These are phyloP conservation scores for Camponotus vicinus DNA, from an alignment of 1,140 invertebrate genomes.

Conservation along the genomic window DNA sequence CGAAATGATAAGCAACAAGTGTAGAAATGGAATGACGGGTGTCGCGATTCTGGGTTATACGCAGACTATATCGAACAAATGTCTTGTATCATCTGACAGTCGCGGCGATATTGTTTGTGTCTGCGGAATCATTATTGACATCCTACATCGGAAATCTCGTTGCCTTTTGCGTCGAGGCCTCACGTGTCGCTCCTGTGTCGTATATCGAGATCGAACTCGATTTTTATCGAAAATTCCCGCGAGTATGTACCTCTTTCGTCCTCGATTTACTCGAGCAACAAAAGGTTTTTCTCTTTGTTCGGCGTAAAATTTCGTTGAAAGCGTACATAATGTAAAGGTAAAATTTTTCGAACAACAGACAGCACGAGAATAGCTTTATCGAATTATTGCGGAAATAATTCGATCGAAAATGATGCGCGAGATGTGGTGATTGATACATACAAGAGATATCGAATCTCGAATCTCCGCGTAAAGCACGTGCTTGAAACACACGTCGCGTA, in stretches of 20 bases:
- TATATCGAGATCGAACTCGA: conserved; percentile 38
- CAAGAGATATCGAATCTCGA: neutral
- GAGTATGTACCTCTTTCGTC: neutral
- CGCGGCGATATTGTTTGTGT: conserved; percentile 59
- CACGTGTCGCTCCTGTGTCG: neutral
- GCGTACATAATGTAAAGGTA: neutral
- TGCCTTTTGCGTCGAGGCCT: conserved; percentile 48
- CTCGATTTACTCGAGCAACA: conserved; percentile 27
- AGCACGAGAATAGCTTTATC: neutral
- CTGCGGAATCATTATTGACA: conserved; percentile 52
- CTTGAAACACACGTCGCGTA: conserved; percentile 7
- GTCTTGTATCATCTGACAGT: conserved; percentile 46
- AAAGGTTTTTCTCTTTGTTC: neutral
- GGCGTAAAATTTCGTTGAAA: conserved; percentile 15
- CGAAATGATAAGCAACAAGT: conserved; percentile 33
- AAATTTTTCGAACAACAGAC: neutral
- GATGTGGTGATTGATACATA: no score
- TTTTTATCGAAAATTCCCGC: conserved; percentile 48
- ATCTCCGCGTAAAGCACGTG: neutral
- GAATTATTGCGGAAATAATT: neutral
- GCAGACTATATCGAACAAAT: conserved; percentile 60
- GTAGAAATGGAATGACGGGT: neutral
- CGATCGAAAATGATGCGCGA: neutral
- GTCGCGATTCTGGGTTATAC: conserved; percentile 23
- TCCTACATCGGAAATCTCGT: conserved; percentile 48